Percentiles rank a stretch among this genome's conserved stretches.
Evolutionary conservation across 2,113 vertebrate genomes (phyloP).

Genomic region (Chloroceryle aenea): DNA sequence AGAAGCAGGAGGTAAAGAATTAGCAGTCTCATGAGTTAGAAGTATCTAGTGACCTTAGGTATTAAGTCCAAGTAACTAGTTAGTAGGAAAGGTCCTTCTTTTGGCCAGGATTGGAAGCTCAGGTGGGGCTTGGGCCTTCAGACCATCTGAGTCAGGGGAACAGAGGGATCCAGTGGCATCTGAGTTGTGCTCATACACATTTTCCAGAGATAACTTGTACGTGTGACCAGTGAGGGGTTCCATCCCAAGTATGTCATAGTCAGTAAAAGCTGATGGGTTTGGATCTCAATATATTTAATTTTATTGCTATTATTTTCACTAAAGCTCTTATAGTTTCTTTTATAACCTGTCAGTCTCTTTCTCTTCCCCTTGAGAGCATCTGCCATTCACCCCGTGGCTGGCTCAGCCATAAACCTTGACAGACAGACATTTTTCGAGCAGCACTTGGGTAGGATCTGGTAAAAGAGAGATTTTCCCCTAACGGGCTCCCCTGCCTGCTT

Average conservation of each 20-base stretch:
- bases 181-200: no score
- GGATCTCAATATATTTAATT: not conserved
- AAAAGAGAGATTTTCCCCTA: not conserved
- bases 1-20: not conserved
- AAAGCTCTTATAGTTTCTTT: not conserved
- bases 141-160: rapidly evolving
- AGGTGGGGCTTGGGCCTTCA: not conserved
- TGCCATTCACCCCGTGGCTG: not conserved
- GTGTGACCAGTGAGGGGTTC: not conserved
- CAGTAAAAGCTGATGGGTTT: not conserved
- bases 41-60: rapidly evolving
- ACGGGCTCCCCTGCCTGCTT: rapidly evolving
- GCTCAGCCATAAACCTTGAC: not conserved
- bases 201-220: rapidly evolving
- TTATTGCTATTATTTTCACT: not conserved
- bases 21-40: not conserved
- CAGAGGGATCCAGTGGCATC: rapidly evolving
- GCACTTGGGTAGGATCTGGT: not conserved
- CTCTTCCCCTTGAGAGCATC: not conserved
- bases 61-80: rapidly evolving
- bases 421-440: not conserved
- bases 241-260: not conserved
- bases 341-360: no score
- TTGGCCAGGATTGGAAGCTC: not conserved
- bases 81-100: not conserved